Percentiles rank a stretch among this genome's conserved stretches.
Evolutionary conservation across 2,113 vertebrate genomes (phyloP).

Genomic region (Electrona antarctica): DNA sequence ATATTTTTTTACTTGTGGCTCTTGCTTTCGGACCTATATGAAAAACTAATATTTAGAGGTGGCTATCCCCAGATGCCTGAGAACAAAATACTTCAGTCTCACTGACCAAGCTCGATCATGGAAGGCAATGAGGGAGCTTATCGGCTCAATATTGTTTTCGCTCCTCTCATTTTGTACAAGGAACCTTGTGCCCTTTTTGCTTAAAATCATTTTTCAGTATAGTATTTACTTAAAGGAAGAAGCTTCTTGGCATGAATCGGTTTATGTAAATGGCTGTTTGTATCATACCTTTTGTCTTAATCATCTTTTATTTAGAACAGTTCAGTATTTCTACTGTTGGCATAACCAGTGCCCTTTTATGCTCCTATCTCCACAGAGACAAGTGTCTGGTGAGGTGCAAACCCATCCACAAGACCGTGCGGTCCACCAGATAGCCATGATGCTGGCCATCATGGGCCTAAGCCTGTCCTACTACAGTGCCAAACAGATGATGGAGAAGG

Average conservation of each 20-base stretch:
- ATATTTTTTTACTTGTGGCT: background rate
- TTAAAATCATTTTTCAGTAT: background rate
- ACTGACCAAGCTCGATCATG: background rate
- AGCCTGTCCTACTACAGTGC: slow-evolving; percentile 91
- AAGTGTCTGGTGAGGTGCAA: slow-evolving; percentile 86
- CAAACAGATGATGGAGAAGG: slow-evolving; percentile 86
- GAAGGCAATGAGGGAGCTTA: background rate
- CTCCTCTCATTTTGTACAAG: background rate
- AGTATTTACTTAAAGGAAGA: background rate
- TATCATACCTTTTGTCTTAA: no score
- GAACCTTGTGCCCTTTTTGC: slow-evolving; percentile 33
- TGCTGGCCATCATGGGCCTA: slow-evolving; percentile 90
- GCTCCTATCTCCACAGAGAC: slow-evolving; percentile 80
- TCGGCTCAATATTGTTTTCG: background rate
- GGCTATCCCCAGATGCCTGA: background rate
- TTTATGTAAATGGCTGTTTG: slow-evolving; percentile 1
- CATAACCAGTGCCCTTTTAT: slow-evolving; percentile 28
- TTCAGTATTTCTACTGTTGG: background rate
- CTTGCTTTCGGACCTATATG: background rate
- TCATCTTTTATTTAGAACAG: slow-evolving; percentile 3
- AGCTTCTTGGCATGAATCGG: background rate
- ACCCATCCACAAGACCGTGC: slow-evolving; percentile 81
- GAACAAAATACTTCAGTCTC: slow-evolving; percentile 10
- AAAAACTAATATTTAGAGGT: background rate
- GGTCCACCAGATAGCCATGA: slow-evolving; percentile 86